These are phyloP conservation scores for Sinhomidia bicolor DNA, from an alignment of 2,888 invertebrate species.

Conservation along the genomic window DNA sequence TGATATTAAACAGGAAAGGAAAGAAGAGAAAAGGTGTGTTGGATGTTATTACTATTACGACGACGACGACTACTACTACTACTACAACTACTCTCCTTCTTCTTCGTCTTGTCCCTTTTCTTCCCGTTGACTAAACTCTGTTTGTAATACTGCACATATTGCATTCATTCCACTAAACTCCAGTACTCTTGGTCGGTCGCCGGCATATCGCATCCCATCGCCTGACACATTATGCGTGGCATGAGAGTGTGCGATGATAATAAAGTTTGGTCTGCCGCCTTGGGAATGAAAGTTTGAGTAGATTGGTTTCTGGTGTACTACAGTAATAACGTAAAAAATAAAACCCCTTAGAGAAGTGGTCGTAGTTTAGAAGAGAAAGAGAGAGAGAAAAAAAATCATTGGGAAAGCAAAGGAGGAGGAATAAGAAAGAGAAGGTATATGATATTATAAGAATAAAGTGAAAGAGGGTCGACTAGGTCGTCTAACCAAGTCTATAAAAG, in stretches of 20 bases:
- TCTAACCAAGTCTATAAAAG: constrained; percentile 62
- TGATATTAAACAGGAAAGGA: constrained; percentile 56
- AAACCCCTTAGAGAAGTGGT: constrained; percentile 63
- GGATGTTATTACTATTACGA: constrained; percentile 38
- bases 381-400: constrained; percentile 41
- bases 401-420: background rate
- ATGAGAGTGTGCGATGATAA: constrained; percentile 74
- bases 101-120: constrained; percentile 19
- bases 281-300: constrained; percentile 75
- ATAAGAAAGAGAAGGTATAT: constrained; percentile 23
- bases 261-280: constrained; percentile 76
- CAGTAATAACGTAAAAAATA: constrained; percentile 74
- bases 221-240: constrained; percentile 72
- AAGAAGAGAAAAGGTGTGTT: constrained; percentile 58
- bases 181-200: constrained; percentile 27
- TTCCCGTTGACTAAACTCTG: background rate
- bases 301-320: constrained; percentile 72
- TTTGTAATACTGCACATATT: constrained; percentile 9
- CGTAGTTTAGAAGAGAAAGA: constrained; percentile 38
- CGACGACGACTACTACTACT: background rate
- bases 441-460: constrained; percentile 49
- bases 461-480: constrained; percentile 66
- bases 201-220: constrained; percentile 60
- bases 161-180: constrained; percentile 25
- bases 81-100: background rate